Evolutionary conservation across 1,140 invertebrate species (phyloP).

Genomic region (Brachionus calyciflorus): DNA sequence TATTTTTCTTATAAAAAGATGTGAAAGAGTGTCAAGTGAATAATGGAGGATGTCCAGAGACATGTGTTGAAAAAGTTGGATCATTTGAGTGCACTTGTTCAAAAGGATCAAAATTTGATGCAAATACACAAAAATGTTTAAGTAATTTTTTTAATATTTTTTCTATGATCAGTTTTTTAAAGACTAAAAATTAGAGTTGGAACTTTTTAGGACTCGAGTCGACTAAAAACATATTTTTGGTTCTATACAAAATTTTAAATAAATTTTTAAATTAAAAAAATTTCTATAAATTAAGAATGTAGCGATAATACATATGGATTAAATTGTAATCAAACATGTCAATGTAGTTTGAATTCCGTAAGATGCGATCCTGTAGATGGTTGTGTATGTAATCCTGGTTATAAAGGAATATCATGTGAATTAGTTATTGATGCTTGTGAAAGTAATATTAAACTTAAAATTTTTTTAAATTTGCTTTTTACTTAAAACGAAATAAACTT

Average conservation of each 20-base stretch:
- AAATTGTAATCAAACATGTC: constrained; percentile 20
- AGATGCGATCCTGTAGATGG: neutral
- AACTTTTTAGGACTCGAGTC: too few species aligned
- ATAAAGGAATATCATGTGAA: neutral
- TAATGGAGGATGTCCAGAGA: neutral
- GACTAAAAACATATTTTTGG: too few species aligned
- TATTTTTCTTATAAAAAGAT: neutral
- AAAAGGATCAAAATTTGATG: neutral
- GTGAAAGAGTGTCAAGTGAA: neutral
- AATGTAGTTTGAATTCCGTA: neutral
- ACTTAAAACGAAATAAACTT: too few species aligned
- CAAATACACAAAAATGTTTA: neutral
- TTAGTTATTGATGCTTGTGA: neutral
- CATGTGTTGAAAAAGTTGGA: neutral
- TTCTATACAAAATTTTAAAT: too few species aligned
- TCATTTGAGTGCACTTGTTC: constrained; percentile 18
- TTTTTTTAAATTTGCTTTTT: too few species aligned
- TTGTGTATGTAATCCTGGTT: constrained; percentile 6
- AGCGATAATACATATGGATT: neutral
- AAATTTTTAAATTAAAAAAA: too few species aligned
- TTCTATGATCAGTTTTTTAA: neutral
- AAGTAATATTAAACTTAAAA: neutral
- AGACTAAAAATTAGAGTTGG: neutral
- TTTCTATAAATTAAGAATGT: too few species aligned
- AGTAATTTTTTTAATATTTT: neutral